phyloP scores from a whole-genome alignment of 2,113 vertebrate species.

The Okapia johnstoni region DNA sequence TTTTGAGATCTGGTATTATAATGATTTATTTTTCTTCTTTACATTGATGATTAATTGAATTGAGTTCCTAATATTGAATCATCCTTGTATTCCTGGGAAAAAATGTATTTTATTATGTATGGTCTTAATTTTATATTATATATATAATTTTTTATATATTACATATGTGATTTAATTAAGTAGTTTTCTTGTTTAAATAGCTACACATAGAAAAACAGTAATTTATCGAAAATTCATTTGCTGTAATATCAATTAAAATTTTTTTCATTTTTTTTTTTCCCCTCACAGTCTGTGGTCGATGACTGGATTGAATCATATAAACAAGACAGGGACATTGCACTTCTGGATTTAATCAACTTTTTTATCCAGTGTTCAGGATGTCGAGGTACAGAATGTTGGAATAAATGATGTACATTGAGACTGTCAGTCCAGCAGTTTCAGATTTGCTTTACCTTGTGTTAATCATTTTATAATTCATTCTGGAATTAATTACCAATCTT shows the following conservation, averaged over 20 bases:
- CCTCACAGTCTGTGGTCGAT: slow-evolving; percentile 94
- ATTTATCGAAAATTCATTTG: slow-evolving; percentile 51
- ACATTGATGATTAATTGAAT: not conserved
- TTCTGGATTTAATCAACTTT: slow-evolving; percentile 99
- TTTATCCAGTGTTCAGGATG: slow-evolving; percentile 99
- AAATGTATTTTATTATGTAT: not conserved
- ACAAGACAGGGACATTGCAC: slow-evolving; percentile 97
- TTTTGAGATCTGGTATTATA: not conserved
- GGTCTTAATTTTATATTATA: slow-evolving; percentile 20
- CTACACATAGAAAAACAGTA: slow-evolving; percentile 2
- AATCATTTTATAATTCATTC: not conserved
- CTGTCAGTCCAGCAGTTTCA: slow-evolving; percentile 23
- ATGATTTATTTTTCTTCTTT: not conserved
- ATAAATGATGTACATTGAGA: slow-evolving; percentile 68
- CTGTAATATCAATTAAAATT: slow-evolving; percentile 38
- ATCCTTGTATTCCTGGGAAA: not conserved
- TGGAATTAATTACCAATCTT: not conserved
- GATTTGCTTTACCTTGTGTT: not conserved
- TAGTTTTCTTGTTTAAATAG: slow-evolving; percentile 52
- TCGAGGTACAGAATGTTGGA: slow-evolving; percentile 90
- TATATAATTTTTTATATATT: not conserved
- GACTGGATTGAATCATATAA: slow-evolving; percentile 99
- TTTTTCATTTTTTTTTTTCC: slow-evolving; percentile 37
- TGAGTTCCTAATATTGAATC: not conserved
- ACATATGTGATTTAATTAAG: slow-evolving; percentile 43